phyloP scores from a whole-genome alignment of 2,797 vertebrate genomes.

The Sebastes cheni region DNA sequence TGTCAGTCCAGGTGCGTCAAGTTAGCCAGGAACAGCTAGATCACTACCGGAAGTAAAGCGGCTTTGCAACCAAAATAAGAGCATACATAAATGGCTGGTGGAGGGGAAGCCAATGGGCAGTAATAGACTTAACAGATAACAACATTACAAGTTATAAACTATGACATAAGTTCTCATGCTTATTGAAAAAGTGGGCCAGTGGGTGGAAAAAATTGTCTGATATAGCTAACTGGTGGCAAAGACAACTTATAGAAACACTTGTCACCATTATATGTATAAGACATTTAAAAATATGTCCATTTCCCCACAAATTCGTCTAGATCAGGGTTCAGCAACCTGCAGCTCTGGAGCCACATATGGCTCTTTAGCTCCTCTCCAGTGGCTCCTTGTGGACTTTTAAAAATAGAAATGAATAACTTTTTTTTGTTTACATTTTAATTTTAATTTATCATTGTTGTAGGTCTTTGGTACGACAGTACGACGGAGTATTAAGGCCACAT shows the following conservation, averaged over 20 bases:
- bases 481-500: too few species aligned
- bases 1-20: conserved; percentile 26
- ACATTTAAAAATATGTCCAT: not conserved
- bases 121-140: too few species aligned
- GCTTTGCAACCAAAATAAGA: conserved; percentile 40
- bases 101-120: not conserved
- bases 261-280: not conserved
- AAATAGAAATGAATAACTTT: too few species aligned
- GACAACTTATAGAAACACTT: not conserved
- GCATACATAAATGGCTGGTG: not conserved
- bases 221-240: not conserved
- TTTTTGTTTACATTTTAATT: too few species aligned
- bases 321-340: too few species aligned
- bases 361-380: too few species aligned
- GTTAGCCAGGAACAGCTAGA: not conserved
- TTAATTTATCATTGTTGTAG: too few species aligned
- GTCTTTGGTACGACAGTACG: too few species aligned
- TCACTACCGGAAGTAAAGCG: not conserved
- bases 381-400: too few species aligned
- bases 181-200: not conserved
- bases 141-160: too few species aligned
- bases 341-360: too few species aligned
- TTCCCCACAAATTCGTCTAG: not conserved
- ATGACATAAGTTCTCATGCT: not conserved
- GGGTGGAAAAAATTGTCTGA: too few species aligned